Evolutionary conservation across 92 coral and sea anemone genomes (phyloP).

Genomic region (Paragorgia papillata): DNA sequence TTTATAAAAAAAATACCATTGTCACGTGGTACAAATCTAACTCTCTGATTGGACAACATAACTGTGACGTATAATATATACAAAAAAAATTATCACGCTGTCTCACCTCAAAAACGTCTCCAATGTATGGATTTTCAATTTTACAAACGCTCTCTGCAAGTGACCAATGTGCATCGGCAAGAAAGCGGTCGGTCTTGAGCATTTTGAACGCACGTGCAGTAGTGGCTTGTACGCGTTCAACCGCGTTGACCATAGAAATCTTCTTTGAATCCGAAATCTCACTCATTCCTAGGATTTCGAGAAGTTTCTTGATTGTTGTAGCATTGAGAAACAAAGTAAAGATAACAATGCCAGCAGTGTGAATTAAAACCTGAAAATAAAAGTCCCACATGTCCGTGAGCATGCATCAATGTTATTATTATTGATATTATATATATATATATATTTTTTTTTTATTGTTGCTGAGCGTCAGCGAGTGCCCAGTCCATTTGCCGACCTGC

Average conservation of each 20-base stretch:
- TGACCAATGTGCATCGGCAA: slow-evolving; percentile 98
- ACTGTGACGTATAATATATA: no score
- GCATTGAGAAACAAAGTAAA: slow-evolving; percentile 92
- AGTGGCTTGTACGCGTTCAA: slow-evolving; percentile 79
- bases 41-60: no score
- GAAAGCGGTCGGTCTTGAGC: slow-evolving; percentile 95
- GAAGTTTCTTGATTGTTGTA: slow-evolving; percentile 90
- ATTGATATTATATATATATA: no score
- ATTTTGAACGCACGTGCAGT: slow-evolving; percentile 85
- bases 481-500: no score
- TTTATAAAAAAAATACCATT: no score
- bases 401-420: no score
- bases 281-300: slow-evolving; percentile 96
- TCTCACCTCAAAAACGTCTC: slow-evolving; percentile 77
- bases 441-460: no score
- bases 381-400: neutral
- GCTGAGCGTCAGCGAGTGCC: no score
- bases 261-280: slow-evolving; percentile 97
- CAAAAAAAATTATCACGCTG: neutral
- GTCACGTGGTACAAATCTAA: no score
- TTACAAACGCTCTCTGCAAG: slow-evolving; percentile 89
- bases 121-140: slow-evolving; percentile 81
- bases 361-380: slow-evolving; percentile 70
- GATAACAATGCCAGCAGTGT: slow-evolving; percentile 96
- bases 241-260: slow-evolving; percentile 95